phyloP scores from a whole-genome alignment of 2,888 invertebrate genomes.

The Acanthosepion pharaonis region DNA sequence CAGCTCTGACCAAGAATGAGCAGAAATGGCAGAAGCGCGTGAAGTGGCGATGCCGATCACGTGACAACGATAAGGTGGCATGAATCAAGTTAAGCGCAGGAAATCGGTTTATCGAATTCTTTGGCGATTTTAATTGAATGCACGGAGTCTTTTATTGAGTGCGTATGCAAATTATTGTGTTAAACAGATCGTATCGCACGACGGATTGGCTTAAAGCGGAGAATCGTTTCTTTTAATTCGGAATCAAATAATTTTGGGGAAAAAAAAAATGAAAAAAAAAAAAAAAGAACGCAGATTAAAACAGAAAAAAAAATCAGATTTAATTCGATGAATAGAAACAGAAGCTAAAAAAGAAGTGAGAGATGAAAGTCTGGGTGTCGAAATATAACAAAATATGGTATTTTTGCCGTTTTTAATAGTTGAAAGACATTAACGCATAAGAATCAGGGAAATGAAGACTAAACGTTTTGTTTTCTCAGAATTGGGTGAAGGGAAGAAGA shows the following conservation, averaged over 20 bases:
- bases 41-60: not conserved
- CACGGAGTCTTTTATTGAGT: slow-evolving; percentile 8
- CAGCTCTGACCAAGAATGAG: not conserved
- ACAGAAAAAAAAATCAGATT: not conserved
- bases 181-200: slow-evolving; percentile 4
- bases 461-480: not conserved
- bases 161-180: not conserved
- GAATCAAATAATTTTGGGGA: not conserved
- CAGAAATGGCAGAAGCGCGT: not conserved
- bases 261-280: no score
- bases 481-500: not conserved
- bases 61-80: not conserved
- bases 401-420: not conserved
- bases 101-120: slow-evolving; percentile 23
- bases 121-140: slow-evolving; percentile 33
- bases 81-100: not conserved
- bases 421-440: not conserved
- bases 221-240: slow-evolving; percentile 22
- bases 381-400: not conserved
- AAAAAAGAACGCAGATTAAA: not conserved
- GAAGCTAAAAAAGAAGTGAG: not conserved
- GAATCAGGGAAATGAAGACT: not conserved
- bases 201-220: not conserved
- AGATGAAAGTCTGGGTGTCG: not conserved
- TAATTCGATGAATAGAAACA: not conserved